Base-by-base conservation (phyloP, 1,140 invertebrate genomes). In the Lepidurus couesii region DNA sequence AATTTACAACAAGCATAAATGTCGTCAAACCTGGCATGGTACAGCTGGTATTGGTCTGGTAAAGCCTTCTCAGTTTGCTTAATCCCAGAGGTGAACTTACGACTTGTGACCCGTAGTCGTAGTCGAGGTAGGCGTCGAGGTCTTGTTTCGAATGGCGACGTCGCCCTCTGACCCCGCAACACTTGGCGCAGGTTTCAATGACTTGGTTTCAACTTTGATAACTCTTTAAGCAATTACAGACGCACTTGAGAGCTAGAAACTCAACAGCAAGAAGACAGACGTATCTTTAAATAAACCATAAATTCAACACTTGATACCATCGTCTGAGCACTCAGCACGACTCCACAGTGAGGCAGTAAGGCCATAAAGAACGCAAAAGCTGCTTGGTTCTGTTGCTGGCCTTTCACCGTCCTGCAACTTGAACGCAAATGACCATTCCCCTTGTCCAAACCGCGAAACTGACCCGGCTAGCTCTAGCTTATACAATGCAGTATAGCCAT, bases 271-370 rank as follows among this genome's bases (percentile, higher is more conserved):
- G 53, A 65, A 7, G 53, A 65, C 3, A 34, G 34, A 34, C 34
- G 34, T 3, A 34, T 34, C 3, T 34, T 34, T 4, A 34, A 34
- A 1, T 7, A 16, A 9, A 65, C 53, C 53, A 65, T 65, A 65
- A 65, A 65, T 65, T 65, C 21, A 65, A 65, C 53, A 65, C 53
- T 65, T 65, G 53, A 65, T 65, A 65, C 53, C 53, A 65, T 65
- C 53, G 53, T 65, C 53, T 65, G 9, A 13, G n/a, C 45, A 47
- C 45, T 47, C 45, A 47, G 21, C 53, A 65, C 53, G 53, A n/a
- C 53, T 65, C 21, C 16, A 65, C 13, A 21, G 53, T 65, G 53
- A 21, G 53, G 53, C 16, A 65, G 21, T 65, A n/a, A 13, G 16
- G 16, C 53, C 16, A 65, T n/a, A 21, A n/a, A 65, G n/a, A 65